These are phyloP conservation scores for Drosophila miranda DNA, from an alignment of 1,140 invertebrate species.

Conservation along the genomic window DNA sequence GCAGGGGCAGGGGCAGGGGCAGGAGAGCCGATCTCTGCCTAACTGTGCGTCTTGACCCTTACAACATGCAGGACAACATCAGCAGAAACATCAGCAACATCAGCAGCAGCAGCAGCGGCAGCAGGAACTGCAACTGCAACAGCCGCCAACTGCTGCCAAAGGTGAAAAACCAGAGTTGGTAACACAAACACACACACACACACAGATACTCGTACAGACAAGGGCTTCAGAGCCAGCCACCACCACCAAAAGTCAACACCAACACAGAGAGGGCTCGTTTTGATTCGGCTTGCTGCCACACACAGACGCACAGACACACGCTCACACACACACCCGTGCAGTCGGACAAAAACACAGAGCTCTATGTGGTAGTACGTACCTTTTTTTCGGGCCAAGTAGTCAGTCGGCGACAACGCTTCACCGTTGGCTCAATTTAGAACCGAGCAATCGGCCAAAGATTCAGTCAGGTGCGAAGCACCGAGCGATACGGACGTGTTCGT, in stretches of 20 bases:
- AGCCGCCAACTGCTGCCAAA: conserved; percentile 77
- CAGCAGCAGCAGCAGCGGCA: neutral
- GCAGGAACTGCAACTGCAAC: conserved; percentile 44
- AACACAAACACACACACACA: conserved; percentile 44
- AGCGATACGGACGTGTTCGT: conserved; percentile 80
- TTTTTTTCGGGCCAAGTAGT: conserved; percentile 27
- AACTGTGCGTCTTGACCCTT: conserved; percentile 77
- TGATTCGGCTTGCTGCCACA: conserved; percentile 69
- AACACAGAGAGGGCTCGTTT: conserved; percentile 61
- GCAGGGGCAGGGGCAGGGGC: neutral
- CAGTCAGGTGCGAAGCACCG: conserved; percentile 83
- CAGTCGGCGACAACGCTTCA: conserved; percentile 58
- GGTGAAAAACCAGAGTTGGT: conserved; percentile 79
- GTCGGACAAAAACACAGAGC: conserved; percentile 30
- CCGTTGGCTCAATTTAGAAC: conserved; percentile 81
- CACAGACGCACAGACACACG: conserved; percentile 18
- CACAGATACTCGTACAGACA: conserved; percentile 9
- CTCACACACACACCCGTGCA: conserved; percentile 24
- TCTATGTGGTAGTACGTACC: conserved; percentile 59
- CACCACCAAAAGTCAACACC: conserved; percentile 33
- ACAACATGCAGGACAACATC: conserved; percentile 69
- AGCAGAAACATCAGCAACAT: conserved; percentile 25
- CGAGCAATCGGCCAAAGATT: conserved; percentile 75
- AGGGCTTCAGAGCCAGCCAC: conserved; percentile 27
- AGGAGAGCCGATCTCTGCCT: conserved; percentile 37